These are phyloP conservation scores for Chrosomus eos DNA, from an alignment of 2,797 vertebrate genomes.

Conservation along the genomic window DNA sequence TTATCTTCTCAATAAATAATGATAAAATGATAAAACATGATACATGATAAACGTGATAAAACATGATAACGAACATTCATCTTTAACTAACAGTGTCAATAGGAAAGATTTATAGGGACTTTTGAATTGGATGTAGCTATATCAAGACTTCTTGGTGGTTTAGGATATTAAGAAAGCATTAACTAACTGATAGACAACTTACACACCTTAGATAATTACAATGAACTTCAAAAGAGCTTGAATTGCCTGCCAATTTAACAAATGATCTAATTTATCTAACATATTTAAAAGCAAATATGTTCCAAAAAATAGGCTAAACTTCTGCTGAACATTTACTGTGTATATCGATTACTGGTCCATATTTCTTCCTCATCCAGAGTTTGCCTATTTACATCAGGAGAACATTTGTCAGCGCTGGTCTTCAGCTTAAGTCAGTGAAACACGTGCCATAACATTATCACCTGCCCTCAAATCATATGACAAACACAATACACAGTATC, in stretches of 20 bases:
- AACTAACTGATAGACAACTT: background rate
- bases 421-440: background rate
- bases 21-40: no score
- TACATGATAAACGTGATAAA: no score
- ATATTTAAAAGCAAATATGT: background rate
- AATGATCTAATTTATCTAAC: background rate
- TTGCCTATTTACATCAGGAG: background rate
- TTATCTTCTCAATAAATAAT: background rate
- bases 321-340: background rate
- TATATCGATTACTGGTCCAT: background rate
- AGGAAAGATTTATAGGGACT: background rate
- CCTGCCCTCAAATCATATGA: slow-evolving; percentile 33
- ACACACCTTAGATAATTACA: slow-evolving; percentile 12
- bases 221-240: background rate
- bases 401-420: background rate
- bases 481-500: slow-evolving; percentile 34
- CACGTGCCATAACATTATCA: slow-evolving; percentile 23
- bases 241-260: background rate
- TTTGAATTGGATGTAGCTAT: background rate
- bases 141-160: background rate
- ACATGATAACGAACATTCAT: background rate
- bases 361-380: background rate
- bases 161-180: background rate
- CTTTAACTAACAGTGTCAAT: background rate
- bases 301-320: background rate